phyloP scores from a whole-genome alignment of 1,140 invertebrate species.

The Drosophila parvula region DNA sequence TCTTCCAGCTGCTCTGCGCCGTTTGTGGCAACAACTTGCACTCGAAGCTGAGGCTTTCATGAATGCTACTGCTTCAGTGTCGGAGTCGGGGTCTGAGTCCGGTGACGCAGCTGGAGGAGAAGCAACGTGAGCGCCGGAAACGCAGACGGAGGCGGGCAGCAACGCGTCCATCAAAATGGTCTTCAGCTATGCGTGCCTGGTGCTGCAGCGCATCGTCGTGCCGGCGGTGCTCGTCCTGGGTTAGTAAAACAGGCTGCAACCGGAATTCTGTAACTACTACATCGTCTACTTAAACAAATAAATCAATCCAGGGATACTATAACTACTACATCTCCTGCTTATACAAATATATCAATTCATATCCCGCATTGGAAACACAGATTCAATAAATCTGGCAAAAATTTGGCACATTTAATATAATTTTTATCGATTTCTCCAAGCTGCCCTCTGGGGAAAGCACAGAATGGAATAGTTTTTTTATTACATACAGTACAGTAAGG shows the following conservation, averaged over 20 bases:
- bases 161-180: conserved; percentile 65
- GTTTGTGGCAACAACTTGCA: conserved; percentile 70
- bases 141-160: conserved; percentile 21
- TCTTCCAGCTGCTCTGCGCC: conserved; percentile 60
- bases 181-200: conserved; percentile 80
- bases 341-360: neutral
- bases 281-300: neutral
- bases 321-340: neutral
- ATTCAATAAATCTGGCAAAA: neutral
- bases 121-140: conserved; percentile 12
- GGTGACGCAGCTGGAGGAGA: conserved; percentile 30
- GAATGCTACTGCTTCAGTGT: conserved; percentile 55
- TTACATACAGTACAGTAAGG: neutral
- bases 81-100: conserved; percentile 47
- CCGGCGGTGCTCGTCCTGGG: conserved; percentile 79
- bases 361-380: no score
- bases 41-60: conserved; percentile 67
- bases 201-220: conserved; percentile 78
- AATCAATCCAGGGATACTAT: neutral
- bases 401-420: neutral
- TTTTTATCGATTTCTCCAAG: neutral
- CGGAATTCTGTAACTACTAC: neutral
- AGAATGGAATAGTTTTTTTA: neutral
- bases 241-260: conserved; percentile 46
- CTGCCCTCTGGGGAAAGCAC: neutral